These are phyloP conservation scores for Clavelina lepadiformis DNA, from an alignment of 23 tunicate species.

Conservation along the genomic window DNA sequence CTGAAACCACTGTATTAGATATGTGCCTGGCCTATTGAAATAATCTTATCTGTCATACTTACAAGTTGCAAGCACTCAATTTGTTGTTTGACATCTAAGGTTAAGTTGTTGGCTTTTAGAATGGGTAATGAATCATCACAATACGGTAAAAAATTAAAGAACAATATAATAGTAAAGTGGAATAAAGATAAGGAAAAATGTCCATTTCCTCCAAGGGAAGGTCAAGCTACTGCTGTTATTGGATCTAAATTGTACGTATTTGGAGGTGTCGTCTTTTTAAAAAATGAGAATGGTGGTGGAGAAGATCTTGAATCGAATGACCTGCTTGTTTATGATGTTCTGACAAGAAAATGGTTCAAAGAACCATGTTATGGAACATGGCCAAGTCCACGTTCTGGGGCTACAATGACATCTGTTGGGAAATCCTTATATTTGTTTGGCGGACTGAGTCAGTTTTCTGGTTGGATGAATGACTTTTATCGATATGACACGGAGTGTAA, in stretches of 20 bases:
- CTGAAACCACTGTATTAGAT: too few relatives aligned
- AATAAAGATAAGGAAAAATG: constrained; percentile 14
- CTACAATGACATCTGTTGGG: constrained; percentile 45
- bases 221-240: constrained; percentile 47
- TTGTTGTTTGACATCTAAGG: too few relatives aligned
- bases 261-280: constrained; percentile 49
- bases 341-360: constrained; percentile 33
- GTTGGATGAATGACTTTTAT: constrained; percentile 74
- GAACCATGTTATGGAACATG: constrained; percentile 6
- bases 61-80: too few relatives aligned
- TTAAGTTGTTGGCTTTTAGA: too few relatives aligned
- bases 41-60: too few relatives aligned
- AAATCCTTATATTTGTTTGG: constrained; percentile 69
- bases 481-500: constrained; percentile 25
- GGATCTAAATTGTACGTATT: constrained; percentile 44
- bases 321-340: constrained; percentile 31
- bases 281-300: constrained; percentile 3
- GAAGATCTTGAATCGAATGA: constrained; percentile 47
- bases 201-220: constrained; percentile 48
- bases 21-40: too few relatives aligned
- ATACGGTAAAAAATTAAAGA: constrained; percentile 48
- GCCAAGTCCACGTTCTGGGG: constrained; percentile 73
- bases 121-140: constrained; percentile 68
- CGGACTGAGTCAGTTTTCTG: constrained; percentile 57
- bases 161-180: constrained; percentile 43